phyloP scores from a whole-genome alignment of 2,797 vertebrate species.

The Arvicola amphibius region DNA sequence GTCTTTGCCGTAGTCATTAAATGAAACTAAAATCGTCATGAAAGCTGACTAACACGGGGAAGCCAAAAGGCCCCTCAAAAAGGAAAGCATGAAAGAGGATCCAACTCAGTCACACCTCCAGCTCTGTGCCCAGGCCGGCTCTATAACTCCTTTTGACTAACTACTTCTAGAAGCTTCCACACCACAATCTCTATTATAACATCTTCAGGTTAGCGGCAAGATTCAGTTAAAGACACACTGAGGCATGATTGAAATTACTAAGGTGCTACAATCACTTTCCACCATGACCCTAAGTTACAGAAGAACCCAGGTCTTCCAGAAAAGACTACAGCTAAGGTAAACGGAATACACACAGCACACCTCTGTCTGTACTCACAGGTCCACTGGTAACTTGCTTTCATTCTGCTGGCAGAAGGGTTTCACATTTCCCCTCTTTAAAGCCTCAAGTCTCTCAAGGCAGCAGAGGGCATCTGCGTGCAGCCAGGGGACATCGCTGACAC shows the following conservation, averaged over 20 bases:
- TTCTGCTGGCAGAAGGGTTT: constrained; percentile 4
- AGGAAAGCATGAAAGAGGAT: not conserved
- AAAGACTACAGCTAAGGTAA: not conserved
- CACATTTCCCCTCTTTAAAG: not conserved
- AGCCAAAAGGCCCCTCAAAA: not conserved
- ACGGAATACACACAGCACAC: not conserved
- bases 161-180: not conserved
- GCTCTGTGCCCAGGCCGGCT: not conserved
- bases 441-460: not conserved
- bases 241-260: constrained; percentile 17
- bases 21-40: not conserved
- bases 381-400: constrained; percentile 5
- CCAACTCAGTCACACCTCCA: not conserved
- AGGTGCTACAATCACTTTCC: constrained; percentile 15
- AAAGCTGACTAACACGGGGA: not conserved
- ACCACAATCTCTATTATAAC: constrained; percentile 49
- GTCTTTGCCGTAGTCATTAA: not conserved
- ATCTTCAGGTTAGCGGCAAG: constrained; percentile 26
- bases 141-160: not conserved
- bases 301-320: not conserved
- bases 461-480: not conserved
- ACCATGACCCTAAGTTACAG: not conserved
- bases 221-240: constrained; percentile 10
- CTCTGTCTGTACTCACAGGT: not conserved
- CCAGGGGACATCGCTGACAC: not conserved